Conservation (phyloP, 2,888 invertebrate species). For the Siphlonurus alternatus region DNA sequence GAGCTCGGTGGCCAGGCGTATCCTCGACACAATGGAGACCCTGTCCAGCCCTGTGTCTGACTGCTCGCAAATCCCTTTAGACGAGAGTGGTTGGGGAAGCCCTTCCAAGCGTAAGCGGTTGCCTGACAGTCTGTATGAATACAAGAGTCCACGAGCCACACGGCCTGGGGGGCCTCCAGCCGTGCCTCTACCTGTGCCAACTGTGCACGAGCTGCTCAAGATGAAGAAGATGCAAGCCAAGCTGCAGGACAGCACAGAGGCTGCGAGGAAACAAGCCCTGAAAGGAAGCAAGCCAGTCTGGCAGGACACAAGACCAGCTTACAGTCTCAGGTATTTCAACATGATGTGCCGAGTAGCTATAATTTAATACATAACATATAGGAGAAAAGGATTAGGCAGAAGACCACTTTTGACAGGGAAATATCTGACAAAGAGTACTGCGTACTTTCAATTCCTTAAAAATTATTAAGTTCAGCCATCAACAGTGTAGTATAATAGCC, state of each 20-base stretch:
- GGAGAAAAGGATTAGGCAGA: too few relatives aligned
- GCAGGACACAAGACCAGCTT: background rate
- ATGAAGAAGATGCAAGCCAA: background rate
- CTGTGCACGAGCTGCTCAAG: background rate
- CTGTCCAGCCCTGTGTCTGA: conserved; percentile 66
- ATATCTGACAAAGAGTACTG: too few relatives aligned
- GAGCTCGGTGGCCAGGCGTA: conserved; percentile 58
- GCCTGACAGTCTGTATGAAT: background rate
- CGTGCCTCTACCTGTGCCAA: background rate
- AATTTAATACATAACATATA: too few relatives aligned
- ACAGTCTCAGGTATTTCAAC: background rate
- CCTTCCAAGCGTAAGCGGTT: background rate
- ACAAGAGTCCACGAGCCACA: background rate
- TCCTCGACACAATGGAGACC: conserved; percentile 62
- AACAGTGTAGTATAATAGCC: too few relatives aligned
- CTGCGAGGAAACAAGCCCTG: background rate
- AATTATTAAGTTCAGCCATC: too few relatives aligned
- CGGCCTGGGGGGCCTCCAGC: background rate
- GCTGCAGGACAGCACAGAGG: background rate
- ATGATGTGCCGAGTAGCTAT: background rate
- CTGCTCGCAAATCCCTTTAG: conserved; percentile 52
- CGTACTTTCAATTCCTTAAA: too few relatives aligned
- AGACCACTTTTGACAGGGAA: too few relatives aligned
- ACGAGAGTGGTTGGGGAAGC: conserved; percentile 7
- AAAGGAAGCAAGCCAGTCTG: background rate